Base-by-base conservation (phyloP, 2,797 vertebrate genomes). In the Ctenopoma kingsleyae region DNA sequence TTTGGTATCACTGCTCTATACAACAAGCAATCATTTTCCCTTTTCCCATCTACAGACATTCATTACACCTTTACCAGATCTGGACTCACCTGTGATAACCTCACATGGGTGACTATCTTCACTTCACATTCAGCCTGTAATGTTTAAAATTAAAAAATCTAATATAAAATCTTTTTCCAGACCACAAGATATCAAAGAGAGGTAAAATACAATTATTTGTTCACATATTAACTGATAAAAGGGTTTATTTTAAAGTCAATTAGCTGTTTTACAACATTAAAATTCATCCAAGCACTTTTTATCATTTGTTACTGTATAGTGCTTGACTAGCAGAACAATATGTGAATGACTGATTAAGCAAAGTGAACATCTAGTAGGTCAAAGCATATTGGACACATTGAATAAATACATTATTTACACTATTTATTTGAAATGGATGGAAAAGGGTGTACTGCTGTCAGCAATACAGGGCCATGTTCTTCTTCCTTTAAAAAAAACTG, bases 401-500 rank as follows among this genome's bases (percentile, higher is more conserved):
- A 60, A 19, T 22, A 16, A 20, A 41, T 9, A 51, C 6, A 22
- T 16, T 19, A 4, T 51, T 36, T 71, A 6, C 6, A 46, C 17
- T n/a, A n/a, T n/a, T n/a, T n/a, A n/a, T n/a, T n/a, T n/a, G 0
- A n/a, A 32, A 32, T 32, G 30, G 6, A 8, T 36, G 13, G 12
- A 43, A 1, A 46, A 46, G 8, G 7, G 19, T 47, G 15, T 44
- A 30, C 56, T 71, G 22, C 7, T 62, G 17, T 38, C 36, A 49
- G 19, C 6, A 63, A 40, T 5, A 51, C 22, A 58, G 12, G 11
- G 2, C 1, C 3, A 6, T 30, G 30, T 13, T 58, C 19, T 53
- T 0, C 49, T 60, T 74, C 5, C 4, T 47, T 49, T 38, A 19
- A 35, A n/a, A 55, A 71, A 77, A 80, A 32, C 20, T 72, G 71